Evolutionary conservation across 2,113 vertebrate genomes (phyloP).

Genomic region (Butorides virescens): DNA sequence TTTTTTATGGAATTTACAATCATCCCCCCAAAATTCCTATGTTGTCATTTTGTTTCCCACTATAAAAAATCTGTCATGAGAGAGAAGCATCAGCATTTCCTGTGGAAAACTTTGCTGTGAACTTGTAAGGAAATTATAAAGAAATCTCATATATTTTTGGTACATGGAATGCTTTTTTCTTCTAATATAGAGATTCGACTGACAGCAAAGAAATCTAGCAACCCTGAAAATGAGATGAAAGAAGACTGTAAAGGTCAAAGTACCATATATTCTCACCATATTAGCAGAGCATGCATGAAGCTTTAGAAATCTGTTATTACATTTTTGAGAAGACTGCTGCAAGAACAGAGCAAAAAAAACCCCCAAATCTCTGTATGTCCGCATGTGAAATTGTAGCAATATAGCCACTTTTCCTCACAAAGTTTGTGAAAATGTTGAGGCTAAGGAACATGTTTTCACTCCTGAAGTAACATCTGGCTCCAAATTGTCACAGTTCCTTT

Average conservation of each 20-base stretch:
- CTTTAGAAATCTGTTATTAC: not conserved
- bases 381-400: not conserved
- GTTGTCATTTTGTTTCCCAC: not conserved
- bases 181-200: not conserved
- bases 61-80: not conserved
- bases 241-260: not conserved
- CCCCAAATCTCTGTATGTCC: not conserved
- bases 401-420: not conserved
- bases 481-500: not conserved
- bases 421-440: not conserved
- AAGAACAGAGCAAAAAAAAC: not conserved
- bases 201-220: not conserved
- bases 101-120: not conserved
- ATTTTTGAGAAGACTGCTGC: not conserved
- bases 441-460: not conserved
- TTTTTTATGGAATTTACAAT: not conserved
- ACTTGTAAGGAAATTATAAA: not conserved
- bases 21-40: not conserved
- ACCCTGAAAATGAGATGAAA: not conserved
- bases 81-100: not conserved
- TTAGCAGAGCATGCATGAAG: not conserved
- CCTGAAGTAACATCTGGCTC: not conserved
- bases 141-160: not conserved
- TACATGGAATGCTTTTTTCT: not conserved
- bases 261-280: slow-evolving; percentile 1